Evolutionary conservation across 2,113 vertebrate genomes (phyloP), one percentile per base, ranked within the genome.

Genomic region (Chunga burmeisteri): DNA sequence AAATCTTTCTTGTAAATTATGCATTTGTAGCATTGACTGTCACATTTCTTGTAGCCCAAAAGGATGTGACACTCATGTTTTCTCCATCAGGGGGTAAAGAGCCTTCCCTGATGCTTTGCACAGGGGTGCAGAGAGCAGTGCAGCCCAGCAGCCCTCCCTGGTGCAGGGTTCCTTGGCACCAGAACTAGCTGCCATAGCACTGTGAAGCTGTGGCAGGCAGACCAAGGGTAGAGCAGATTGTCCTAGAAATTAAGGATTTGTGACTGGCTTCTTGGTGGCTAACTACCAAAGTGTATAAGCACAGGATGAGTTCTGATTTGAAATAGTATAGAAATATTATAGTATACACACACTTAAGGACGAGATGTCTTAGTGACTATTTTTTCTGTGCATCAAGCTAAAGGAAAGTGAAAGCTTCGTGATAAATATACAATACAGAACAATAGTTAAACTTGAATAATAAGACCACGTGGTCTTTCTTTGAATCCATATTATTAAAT

Each of bases 291-390:
- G 32, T 25, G 32, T 70, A 21, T 6, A 3, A 77, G 55, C 29
- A 56, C 18, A 50, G 75, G 22, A 7, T 3, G 1, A 49, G 79
- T 66, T 56, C 58, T 38, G 46, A 26, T 20, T 49, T 1, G 0
- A 44, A 70, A 18, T 12, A 53, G 13, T 53, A 25, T 11, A 10
- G 25, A 62, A 90, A 42, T 68, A 38, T 7, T 63, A 14, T 2
- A 38, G 30, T 23, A 12, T 18, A 34, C 30, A 36, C 6, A 55
- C 21, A 26, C 30, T 21, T 29, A 52, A 30, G 34, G 50, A 47
- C 42, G 63, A 32, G 15, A 27, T 58, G 73, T 85, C 65, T 61
- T 70, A 58, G 61, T 66, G 47, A 81, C 26, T 3, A 0, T 40
- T 58, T 85, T 77, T 70, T 55, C 72, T 53, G 8, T 47, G 42